Evolutionary conservation across 2,888 invertebrate genomes (phyloP), one percentile per base, ranked within the genome.

Genomic region (Tipula helvola): DNA sequence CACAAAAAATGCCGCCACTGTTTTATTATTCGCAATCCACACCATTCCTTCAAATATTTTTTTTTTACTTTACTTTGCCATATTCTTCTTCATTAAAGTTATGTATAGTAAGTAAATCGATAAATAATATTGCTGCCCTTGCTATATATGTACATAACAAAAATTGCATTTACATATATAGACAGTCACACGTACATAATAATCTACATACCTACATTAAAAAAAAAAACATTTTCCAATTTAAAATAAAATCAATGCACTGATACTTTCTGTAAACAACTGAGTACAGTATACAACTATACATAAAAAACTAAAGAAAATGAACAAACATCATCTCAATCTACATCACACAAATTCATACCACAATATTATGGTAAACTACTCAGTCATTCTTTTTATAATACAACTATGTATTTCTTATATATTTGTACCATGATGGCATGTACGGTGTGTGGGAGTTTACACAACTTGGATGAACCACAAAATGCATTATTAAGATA

Each of bases 401-500:
- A 71, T 71, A 71, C 28, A 71, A 71, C 28, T 10, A 71, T n/a
- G n/a, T n/a, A n/a, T 71, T 71, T 52, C n/a, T 52, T 16, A 52
- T 52, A 52, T 28, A 28, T 28, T 28, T 12, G 10, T 12, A 5
- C n/a, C 7, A 39, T 39, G 39, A 39, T 39, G 39, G 39, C 39
- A 39, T 39, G 1, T 39, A 16, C 16, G 52, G 71, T 71, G 71
- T 71, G 71, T 71, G 71, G 71, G 71, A 28, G 71, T 71, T 28
- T 28, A 71, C 71, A 71, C 12, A 71, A 71, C 71, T 18, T 28
- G 52, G 71, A 71, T 71, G 71, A 28, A 71, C 71, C 71, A 28
- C 71, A 71, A 71, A 71, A 71, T 71, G 71, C 71, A 71, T 71
- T 71, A 71, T 71, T 71, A 71, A 71, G 71, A 71, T 71, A 71